Percentiles rank a stretch among this genome's conserved stretches.
Conservation (phyloP, 2,888 invertebrate genomes). For the Scaptomyza caliginosa region DNA sequence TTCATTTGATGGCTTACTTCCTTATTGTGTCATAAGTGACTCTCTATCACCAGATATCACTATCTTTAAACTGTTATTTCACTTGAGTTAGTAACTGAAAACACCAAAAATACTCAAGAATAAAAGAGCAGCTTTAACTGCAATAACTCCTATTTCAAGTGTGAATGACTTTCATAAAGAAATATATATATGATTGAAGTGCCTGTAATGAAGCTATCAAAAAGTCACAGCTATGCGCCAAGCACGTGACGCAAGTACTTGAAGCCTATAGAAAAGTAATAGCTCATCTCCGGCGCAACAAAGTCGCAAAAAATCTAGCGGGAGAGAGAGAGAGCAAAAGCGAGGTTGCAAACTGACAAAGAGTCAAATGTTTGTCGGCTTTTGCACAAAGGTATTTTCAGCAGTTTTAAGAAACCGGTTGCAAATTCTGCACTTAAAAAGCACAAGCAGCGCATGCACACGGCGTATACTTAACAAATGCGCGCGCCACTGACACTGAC, state of each 20-base stretch:
- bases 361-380: slow-evolving; percentile 62
- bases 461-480: slow-evolving; percentile 76
- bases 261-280: slow-evolving; percentile 7
- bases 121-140: slow-evolving; percentile 10
- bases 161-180: slow-evolving; percentile 31
- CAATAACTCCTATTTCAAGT: slow-evolving; percentile 15
- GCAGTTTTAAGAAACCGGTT: slow-evolving; percentile 60
- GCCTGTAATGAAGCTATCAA: slow-evolving; percentile 30
- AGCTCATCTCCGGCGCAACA: slow-evolving; percentile 14
- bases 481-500: slow-evolving; percentile 72
- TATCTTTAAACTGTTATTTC: slow-evolving; percentile 13
- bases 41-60: slow-evolving; percentile 8
- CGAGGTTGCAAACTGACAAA: slow-evolving; percentile 26
- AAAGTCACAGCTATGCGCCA: slow-evolving; percentile 13
- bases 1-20: background rate
- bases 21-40: slow-evolving; percentile 3
- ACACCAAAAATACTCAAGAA: background rate
- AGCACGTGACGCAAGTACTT: slow-evolving; percentile 22
- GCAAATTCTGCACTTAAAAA: slow-evolving; percentile 58
- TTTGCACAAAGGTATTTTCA: slow-evolving; percentile 58
- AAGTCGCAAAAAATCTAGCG: slow-evolving; percentile 18
- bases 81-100: slow-evolving; percentile 6
- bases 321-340: slow-evolving; percentile 1
- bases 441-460: slow-evolving; percentile 48
- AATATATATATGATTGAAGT: slow-evolving; percentile 18